phyloP scores from a whole-genome alignment of 2,113 vertebrate genomes.

The Albula glossodonta region DNA sequence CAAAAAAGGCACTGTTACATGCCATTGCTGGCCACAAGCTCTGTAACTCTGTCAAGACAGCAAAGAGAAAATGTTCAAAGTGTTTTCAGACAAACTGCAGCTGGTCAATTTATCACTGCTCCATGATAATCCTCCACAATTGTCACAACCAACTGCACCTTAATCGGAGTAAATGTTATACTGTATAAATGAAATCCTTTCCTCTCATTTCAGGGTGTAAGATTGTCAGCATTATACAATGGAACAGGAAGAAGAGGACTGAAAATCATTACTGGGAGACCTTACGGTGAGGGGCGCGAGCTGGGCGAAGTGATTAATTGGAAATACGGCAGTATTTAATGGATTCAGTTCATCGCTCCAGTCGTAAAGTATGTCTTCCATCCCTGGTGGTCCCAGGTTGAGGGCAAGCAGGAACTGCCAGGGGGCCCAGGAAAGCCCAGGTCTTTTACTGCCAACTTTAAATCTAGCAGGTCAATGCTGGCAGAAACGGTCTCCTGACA shows the following conservation, averaged over 20 bases:
- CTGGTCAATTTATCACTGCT: background rate
- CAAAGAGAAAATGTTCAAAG: no score
- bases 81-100: no score
- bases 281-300: background rate
- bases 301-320: background rate
- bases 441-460: constrained; percentile 2
- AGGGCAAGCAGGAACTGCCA: background rate
- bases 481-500: background rate
- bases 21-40: background rate
- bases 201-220: no score
- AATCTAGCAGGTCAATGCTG: background rate
- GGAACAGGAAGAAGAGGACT: no score
- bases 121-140: background rate
- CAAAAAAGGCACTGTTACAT: no score
- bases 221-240: no score
- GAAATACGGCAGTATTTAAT: background rate
- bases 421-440: background rate
- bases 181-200: no score
- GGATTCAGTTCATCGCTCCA: background rate
- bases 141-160: background rate
- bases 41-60: background rate
- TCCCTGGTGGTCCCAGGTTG: background rate
- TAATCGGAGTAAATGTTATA: no score
- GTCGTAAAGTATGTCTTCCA: background rate
- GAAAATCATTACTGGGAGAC: background rate